phyloP scores from a whole-genome alignment of 2,797 vertebrate genomes.

The Enteromius afrohamiltoni region DNA sequence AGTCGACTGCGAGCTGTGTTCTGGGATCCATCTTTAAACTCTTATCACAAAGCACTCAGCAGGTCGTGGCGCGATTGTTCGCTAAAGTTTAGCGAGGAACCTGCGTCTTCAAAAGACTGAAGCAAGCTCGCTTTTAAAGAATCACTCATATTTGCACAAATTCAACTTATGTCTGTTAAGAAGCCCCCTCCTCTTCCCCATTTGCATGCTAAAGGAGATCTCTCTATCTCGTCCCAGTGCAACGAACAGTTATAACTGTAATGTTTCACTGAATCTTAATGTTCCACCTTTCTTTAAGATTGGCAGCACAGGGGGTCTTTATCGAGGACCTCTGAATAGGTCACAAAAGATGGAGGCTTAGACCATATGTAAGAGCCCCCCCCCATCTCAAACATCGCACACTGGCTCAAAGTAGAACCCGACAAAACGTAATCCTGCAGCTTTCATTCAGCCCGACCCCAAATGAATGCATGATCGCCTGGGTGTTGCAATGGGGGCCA shows the following conservation, averaged over 20 bases:
- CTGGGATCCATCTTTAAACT: constrained; percentile 34
- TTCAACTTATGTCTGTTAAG: constrained; percentile 27
- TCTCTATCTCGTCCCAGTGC: constrained; percentile 72
- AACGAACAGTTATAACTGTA: constrained; percentile 75
- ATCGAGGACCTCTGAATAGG: constrained; percentile 82
- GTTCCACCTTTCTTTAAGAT: constrained; percentile 80
- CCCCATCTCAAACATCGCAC: constrained; percentile 34
- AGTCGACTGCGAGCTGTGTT: constrained; percentile 13
- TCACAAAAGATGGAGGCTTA: constrained; percentile 86
- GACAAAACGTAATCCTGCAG: constrained; percentile 86
- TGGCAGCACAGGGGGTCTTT: constrained; percentile 71
- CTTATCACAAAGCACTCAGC: constrained; percentile 27
- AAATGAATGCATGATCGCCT: constrained; percentile 92
- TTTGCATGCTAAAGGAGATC: constrained; percentile 42
- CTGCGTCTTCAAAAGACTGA: neutral
- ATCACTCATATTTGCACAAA: constrained; percentile 33
- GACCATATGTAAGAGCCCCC: constrained; percentile 83
- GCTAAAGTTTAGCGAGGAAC: neutral
- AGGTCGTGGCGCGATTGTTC: neutral
- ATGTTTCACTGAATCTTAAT: constrained; percentile 65
- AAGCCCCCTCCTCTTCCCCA: neutral
- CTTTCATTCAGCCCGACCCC: constrained; percentile 74
- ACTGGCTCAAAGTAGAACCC: constrained; percentile 79
- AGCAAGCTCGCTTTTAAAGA: constrained; percentile 15
- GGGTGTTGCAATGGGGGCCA: constrained; percentile 86